phyloP scores from a whole-genome alignment of 1,140 invertebrate genomes.

The Pogonognathellus flavescens region DNA sequence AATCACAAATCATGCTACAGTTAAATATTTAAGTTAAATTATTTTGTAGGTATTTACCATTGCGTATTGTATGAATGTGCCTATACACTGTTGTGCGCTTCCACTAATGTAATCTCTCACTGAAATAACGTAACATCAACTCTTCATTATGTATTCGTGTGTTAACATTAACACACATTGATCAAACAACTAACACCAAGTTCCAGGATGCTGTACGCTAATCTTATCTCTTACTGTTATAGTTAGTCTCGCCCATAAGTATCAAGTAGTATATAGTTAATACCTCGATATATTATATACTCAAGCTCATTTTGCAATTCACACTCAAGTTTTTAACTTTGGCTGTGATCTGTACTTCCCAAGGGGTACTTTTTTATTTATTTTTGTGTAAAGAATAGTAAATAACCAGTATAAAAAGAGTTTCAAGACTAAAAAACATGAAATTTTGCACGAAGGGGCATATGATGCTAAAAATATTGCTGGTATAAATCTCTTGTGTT shows the following conservation, averaged over 20 bases:
- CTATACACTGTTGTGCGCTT: background rate
- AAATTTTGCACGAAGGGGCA: no score
- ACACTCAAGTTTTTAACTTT: background rate
- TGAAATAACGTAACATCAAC: conserved; percentile 1
- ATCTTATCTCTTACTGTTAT: conserved; percentile 28
- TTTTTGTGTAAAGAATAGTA: no score
- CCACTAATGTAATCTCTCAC: background rate
- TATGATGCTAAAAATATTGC: no score
- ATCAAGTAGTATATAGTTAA: background rate
- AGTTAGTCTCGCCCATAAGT: conserved; percentile 24
- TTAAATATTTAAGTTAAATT: no score
- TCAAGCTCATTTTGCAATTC: background rate
- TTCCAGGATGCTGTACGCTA: conserved; percentile 28
- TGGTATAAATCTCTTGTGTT: background rate
- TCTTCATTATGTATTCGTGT: conserved; percentile 10
- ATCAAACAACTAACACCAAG: background rate
- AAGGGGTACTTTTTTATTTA: no score
- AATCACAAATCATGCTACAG: no score
- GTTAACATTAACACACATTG: background rate
- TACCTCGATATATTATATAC: background rate
- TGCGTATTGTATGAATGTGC: no score
- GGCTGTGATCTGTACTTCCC: background rate
- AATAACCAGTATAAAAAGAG: background rate
- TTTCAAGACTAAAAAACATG: no score
- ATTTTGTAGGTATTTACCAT: no score